Evolutionary conservation across 2,113 vertebrate genomes (phyloP).

Genomic region (Cephalopterus ornatus): DNA sequence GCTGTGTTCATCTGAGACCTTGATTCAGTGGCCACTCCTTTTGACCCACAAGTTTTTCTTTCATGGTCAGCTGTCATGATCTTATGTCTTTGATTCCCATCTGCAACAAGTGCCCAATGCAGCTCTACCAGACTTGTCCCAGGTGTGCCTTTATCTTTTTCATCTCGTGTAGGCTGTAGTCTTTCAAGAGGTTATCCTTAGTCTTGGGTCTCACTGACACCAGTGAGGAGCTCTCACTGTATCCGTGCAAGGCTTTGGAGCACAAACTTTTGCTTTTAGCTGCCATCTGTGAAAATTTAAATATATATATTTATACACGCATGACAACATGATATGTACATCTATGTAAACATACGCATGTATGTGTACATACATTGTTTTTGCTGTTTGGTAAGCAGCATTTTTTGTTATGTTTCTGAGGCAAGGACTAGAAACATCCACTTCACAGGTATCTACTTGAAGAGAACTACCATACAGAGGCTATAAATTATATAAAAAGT

Average conservation of each 20-base stretch:
- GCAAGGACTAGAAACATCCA: background rate
- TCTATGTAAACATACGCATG: background rate
- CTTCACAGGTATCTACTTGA: background rate
- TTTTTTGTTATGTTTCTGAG: background rate
- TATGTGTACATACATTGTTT: background rate
- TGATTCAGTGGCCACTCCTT: background rate
- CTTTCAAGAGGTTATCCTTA: background rate
- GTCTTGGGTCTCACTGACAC: background rate
- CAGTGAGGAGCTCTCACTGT: background rate
- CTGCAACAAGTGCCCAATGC: background rate
- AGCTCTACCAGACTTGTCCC: background rate
- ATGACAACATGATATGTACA: background rate
- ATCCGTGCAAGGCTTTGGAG: background rate
- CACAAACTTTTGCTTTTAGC: background rate
- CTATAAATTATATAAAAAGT: constrained; percentile 38
- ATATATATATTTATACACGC: background rate
- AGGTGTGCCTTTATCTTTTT: background rate
- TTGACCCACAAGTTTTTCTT: background rate
- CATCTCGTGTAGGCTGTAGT: background rate
- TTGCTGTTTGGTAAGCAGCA: background rate
- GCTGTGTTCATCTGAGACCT: background rate
- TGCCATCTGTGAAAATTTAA: background rate
- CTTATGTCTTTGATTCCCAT: background rate
- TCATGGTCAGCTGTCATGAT: background rate
- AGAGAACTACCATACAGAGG: background rate